Base-by-base conservation (phyloP, 2,888 invertebrate species). In the Heliconius erato region DNA sequence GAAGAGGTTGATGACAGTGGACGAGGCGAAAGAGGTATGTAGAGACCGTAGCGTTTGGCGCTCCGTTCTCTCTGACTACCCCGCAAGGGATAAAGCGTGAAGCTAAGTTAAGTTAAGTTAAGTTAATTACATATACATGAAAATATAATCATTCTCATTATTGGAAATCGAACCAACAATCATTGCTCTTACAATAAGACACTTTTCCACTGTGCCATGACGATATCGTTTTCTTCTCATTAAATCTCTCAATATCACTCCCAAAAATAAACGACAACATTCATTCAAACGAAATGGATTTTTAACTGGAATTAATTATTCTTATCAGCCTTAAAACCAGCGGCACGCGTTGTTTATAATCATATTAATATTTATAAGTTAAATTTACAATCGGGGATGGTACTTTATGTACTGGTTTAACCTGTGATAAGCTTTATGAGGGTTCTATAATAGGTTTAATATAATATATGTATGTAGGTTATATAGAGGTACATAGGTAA, bases 311-410 rank as follows among this genome's bases (percentile, higher is more conserved):
- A 76, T 76, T 76, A 76, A 76, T 76, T 76, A 76, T 76, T 40
- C 76, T 76, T 76, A 76, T 76, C 76, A 9, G 76, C 23, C n/a
- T 76, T 63, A 35, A 59, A 63, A 63, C 76, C 63, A 28, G 76
- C 14, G 59, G 63, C 72, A 79, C 72, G 44, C 79, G 72, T 59
- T 28, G 79, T 79, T 72, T 63, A 79, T 79, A 35, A 71, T 63
- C 26, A 65, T 72, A 72, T 79, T 79, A 79, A 79, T 72, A 72
- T 79, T 72, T 79, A 79, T 79, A 79, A 79, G 40, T 71, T 40
- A 40, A 63, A 79, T 79, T 79, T 79, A 72, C 26, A 72, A 79
- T 79, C 79, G 35, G 3, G 63, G 35, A 76, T 76, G 76, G 44
- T 72, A 72, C 63, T 76, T 59, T 63, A 76, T 63, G 32, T 59